phyloP scores from a whole-genome alignment of 1,140 invertebrate species.

The Nebria ingens region DNA sequence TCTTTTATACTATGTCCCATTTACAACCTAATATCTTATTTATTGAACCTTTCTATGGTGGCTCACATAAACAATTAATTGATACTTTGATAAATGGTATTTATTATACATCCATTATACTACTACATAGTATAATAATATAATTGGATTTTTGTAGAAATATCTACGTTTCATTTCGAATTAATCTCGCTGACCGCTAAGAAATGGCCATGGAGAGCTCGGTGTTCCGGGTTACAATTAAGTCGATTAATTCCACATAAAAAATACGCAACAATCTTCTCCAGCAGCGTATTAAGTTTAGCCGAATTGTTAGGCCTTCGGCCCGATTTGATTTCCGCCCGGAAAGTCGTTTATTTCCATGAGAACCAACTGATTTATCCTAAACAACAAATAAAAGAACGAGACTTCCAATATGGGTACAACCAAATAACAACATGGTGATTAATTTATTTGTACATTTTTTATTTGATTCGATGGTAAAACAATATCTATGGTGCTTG shows the following conservation, averaged over 20 bases:
- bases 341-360: conserved; percentile 69
- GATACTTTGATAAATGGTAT: conserved; percentile 40
- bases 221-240: conserved; percentile 55
- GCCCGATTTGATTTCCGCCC: conserved; percentile 45
- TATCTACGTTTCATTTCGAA: conserved; percentile 5
- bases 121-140: conserved; percentile 4
- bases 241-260: conserved; percentile 47
- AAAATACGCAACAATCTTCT: conserved; percentile 48
- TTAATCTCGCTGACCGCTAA: conserved; percentile 52
- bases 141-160: not conserved
- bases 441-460: conserved; percentile 14
- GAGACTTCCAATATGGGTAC: conserved; percentile 69
- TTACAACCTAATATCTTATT: no score
- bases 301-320: conserved; percentile 57
- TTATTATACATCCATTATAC: not conserved
- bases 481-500: conserved; percentile 24
- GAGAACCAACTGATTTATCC: conserved; percentile 72
- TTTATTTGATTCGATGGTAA: conserved; percentile 8
- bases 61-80: conserved; percentile 59
- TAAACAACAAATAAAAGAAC: conserved; percentile 49
- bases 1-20: no score
- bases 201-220: conserved; percentile 71
- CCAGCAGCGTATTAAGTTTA: conserved; percentile 62
- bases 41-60: conserved; percentile 59
- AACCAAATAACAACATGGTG: conserved; percentile 67